A percentile compares a stretch with the other conserved stretches of the same genome.
Evolutionary conservation across 2,888 invertebrate genomes (phyloP).

Genomic region (Anagyrus pseudococci): DNA sequence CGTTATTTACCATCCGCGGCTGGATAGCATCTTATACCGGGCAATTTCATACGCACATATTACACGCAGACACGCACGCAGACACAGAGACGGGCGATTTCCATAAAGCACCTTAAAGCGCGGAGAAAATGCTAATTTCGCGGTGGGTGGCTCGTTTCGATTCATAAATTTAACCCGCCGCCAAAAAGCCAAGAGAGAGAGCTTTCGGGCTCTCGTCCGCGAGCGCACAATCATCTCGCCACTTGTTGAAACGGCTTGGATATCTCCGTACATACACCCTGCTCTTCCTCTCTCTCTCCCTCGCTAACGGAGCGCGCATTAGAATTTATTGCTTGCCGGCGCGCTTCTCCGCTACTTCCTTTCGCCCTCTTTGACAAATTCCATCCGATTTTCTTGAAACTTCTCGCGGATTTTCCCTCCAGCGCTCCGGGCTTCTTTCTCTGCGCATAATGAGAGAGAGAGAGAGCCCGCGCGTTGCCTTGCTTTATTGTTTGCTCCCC

Average conservation of each 20-base stretch:
- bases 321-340: slow-evolving; percentile 21
- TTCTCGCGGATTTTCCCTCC: no score
- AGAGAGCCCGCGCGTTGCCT: no score
- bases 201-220: not conserved
- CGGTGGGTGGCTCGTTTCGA: slow-evolving; percentile 9
- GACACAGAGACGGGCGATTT: no score
- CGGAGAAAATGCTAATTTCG: slow-evolving; percentile 10
- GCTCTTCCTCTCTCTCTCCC: no score
- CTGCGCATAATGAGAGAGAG: no score
- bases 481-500: no score
- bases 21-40: not conserved
- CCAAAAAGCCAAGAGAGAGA: not conserved
- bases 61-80: no score
- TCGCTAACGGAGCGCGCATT: no score
- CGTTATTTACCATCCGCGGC: no score
- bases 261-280: no score
- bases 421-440: no score
- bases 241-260: slow-evolving; percentile 27
- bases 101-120: not conserved
- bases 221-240: slow-evolving; percentile 18
- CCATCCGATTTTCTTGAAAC: slow-evolving; percentile 20
- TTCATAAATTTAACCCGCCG: slow-evolving; percentile 10
- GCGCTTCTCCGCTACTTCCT: not conserved
- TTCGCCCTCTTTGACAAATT: slow-evolving; percentile 21
- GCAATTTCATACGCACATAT: no score